phyloP scores from a whole-genome alignment of 2,797 vertebrate species.

The Xiphorhynchus erythropygius region DNA sequence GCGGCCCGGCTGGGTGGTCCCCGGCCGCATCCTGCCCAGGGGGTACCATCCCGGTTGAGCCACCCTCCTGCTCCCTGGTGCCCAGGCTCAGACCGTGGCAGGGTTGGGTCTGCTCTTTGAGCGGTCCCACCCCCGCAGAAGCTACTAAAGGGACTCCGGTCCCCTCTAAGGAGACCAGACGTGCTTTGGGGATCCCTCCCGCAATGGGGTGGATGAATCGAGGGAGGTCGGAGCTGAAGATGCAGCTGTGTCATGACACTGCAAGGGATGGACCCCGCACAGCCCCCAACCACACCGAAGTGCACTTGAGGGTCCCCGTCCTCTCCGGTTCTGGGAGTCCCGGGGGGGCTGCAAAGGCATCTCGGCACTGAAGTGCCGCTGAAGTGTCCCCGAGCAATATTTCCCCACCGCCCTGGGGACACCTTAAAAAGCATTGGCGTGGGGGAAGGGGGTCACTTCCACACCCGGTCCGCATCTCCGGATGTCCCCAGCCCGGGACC shows the following conservation, averaged over 20 bases:
- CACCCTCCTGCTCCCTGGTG: accelerated
- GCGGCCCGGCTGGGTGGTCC: background rate
- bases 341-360: background rate
- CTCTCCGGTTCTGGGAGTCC: background rate
- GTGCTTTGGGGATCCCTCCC: background rate
- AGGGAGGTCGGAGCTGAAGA: background rate
- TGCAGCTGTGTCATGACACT: accelerated
- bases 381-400: background rate
- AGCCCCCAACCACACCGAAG: background rate
- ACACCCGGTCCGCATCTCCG: background rate
- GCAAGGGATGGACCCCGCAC: accelerated
- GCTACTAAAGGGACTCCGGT: accelerated
- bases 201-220: accelerated
- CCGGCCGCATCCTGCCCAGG: accelerated
- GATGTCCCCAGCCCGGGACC: accelerated
- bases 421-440: background rate
- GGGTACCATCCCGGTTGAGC: background rate
- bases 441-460: background rate
- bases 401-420: background rate
- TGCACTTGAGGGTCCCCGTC: background rate
- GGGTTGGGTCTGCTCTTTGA: background rate
- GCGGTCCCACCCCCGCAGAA: background rate
- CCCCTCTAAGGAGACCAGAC: accelerated
- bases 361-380: background rate
- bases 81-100: accelerated